Percentiles rank a stretch among this genome's conserved stretches.
Conservation (phyloP, 37 sponge, comb jelly and placozoan species). For the Crambe crambe region DNA sequence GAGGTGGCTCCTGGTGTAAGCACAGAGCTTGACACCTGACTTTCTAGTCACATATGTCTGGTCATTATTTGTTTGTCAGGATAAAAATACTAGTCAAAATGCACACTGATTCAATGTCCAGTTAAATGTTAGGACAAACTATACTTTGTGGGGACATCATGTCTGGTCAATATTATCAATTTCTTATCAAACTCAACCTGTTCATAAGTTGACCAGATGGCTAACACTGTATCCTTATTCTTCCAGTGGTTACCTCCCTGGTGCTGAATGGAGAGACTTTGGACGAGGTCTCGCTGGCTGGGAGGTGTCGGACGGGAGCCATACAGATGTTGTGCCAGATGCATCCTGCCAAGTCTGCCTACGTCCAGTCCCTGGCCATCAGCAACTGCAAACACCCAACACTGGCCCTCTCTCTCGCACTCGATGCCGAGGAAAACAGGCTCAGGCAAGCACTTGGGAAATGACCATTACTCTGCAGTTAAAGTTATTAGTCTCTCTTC, state of each 20-base stretch:
- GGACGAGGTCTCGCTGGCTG: constrained; percentile 71
- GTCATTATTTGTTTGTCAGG: too few relatives aligned
- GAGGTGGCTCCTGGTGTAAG: too few relatives aligned
- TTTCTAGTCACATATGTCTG: too few relatives aligned
- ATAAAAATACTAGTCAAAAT: too few relatives aligned
- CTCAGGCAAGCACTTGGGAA: neutral
- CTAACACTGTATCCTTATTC: too few relatives aligned
- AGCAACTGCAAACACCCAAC: constrained; percentile 60
- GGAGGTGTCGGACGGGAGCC: constrained; percentile 48
- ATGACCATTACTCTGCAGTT: neutral
- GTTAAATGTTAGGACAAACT: too few relatives aligned
- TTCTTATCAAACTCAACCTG: too few relatives aligned
- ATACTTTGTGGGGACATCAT: too few relatives aligned
- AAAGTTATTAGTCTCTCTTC: neutral
- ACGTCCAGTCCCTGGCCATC: constrained; percentile 58
- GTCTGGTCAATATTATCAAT: too few relatives aligned
- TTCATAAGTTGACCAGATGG: too few relatives aligned
- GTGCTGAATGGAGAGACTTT: constrained; percentile 63
- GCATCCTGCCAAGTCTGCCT: constrained; percentile 38
- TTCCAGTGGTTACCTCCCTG: constrained; percentile 59
- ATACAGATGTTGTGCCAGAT: constrained; percentile 37
- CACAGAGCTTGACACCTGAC: too few relatives aligned
- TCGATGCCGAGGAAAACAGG: constrained; percentile 38
- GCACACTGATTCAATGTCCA: too few relatives aligned
- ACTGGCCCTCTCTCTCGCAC: constrained; percentile 57